Evolutionary conservation across 1,140 invertebrate genomes (phyloP).

Genomic region (Choristoneura fumiferana): DNA sequence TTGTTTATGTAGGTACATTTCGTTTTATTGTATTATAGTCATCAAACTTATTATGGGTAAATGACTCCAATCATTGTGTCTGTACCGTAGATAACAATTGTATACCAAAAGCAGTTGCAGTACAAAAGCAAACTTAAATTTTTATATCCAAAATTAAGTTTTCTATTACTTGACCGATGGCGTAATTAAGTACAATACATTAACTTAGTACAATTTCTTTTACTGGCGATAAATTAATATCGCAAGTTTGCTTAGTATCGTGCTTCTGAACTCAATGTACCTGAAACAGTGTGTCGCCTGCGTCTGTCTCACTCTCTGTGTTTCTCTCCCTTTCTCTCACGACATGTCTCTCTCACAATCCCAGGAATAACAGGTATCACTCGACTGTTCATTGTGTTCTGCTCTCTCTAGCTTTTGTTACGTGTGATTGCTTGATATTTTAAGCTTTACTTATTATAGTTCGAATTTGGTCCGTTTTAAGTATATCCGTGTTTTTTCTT

Average conservation of each 20-base stretch:
- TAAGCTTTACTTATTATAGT: constrained; percentile 3
- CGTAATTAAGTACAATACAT: too few relatives aligned
- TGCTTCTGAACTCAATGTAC: constrained; percentile 29
- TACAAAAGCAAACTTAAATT: not conserved
- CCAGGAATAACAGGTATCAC: constrained; percentile 76
- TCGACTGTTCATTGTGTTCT: constrained; percentile 56
- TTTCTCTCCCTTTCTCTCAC: constrained; percentile 73
- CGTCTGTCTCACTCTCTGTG: constrained; percentile 75
- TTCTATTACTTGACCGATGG: too few relatives aligned
- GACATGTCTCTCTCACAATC: constrained; percentile 71
- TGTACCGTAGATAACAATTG: constrained; percentile 15
- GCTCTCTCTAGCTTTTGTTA: constrained; percentile 59
- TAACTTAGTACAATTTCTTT: too few relatives aligned
- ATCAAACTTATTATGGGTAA: not conserved
- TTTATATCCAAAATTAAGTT: too few relatives aligned
- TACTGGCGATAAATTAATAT: too few relatives aligned
- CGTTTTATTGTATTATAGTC: not conserved
- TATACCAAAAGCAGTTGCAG: constrained; percentile 7
- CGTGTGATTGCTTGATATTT: constrained; percentile 55
- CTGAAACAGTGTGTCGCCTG: constrained; percentile 65
- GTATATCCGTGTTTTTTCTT: not conserved
- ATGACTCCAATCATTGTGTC: constrained; percentile 4
- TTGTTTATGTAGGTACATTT: not conserved
- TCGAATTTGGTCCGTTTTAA: constrained; percentile 1
- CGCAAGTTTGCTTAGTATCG: constrained; percentile 26